These are phyloP conservation scores for Microctonus aethiopoides DNA, from an alignment of 2,888 invertebrate genomes.

Conservation along the genomic window DNA sequence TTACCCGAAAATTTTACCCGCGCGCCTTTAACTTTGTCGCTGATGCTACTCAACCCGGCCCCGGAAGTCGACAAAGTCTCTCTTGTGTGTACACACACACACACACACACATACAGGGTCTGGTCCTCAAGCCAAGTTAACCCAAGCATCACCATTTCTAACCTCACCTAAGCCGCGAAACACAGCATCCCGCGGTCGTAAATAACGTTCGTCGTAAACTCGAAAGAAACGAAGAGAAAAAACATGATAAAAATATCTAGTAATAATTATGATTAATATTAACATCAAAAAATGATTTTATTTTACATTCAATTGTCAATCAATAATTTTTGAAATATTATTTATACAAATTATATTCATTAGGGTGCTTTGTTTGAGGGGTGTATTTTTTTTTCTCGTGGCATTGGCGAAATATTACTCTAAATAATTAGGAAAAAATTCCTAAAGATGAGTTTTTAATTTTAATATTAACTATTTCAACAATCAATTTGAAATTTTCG, in stretches of 20 bases:
- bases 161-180: constrained; percentile 40
- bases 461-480: too few species aligned
- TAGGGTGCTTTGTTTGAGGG: too few species aligned
- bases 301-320: too few species aligned
- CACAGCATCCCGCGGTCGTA: constrained; percentile 31
- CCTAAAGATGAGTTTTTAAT: too few species aligned
- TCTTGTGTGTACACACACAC: too few species aligned
- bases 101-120: constrained; percentile 28
- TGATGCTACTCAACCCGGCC: neutral
- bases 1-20: constrained; percentile 14
- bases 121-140: constrained; percentile 29
- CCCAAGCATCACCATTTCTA: constrained; percentile 32
- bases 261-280: neutral
- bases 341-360: too few species aligned
- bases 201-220: constrained; percentile 42
- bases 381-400: too few species aligned
- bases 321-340: too few species aligned
- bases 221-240: constrained; percentile 41
- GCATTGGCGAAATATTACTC: too few species aligned
- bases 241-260: neutral
- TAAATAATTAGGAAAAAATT: too few species aligned
- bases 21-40: neutral
- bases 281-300: too few species aligned
- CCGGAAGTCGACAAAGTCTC: constrained; percentile 17
- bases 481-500: too few species aligned